A percentile compares a stretch with the other conserved stretches of the same genome.
phyloP scores from a whole-genome alignment of 1,140 invertebrate species.

The Drosophila santomea region DNA sequence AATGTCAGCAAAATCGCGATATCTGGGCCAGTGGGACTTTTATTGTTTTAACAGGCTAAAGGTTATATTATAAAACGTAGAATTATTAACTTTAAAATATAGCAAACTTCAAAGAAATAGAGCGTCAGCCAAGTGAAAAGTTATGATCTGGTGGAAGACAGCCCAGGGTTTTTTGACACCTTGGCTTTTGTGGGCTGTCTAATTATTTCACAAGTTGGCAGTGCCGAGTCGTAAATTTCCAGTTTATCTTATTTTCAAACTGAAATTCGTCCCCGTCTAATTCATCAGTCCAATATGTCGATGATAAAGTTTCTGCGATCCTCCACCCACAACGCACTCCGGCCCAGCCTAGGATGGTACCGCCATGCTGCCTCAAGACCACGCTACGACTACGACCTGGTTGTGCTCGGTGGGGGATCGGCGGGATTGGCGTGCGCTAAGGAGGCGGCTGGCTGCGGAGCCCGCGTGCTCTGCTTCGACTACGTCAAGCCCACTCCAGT shows the following conservation, averaged over 20 bases:
- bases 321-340: background rate
- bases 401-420: slow-evolving; percentile 97
- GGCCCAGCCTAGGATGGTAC: background rate
- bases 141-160: too few relatives aligned
- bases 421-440: slow-evolving; percentile 97
- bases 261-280: background rate
- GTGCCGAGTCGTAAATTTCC: slow-evolving; percentile 9
- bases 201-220: slow-evolving; percentile 29
- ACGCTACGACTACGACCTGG: slow-evolving; percentile 92
- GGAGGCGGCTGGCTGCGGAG: slow-evolving; percentile 93
- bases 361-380: slow-evolving; percentile 51
- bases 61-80: too few relatives aligned
- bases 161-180: background rate
- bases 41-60: too few relatives aligned
- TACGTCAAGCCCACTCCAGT: slow-evolving; percentile 94
- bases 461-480: slow-evolving; percentile 96
- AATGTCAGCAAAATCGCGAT: too few relatives aligned
- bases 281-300: slow-evolving; percentile 32
- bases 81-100: too few relatives aligned
- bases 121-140: too few relatives aligned
- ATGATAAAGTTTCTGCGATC: slow-evolving; percentile 19
- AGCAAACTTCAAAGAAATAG: too few relatives aligned
- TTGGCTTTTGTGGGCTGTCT: too few relatives aligned
- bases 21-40: too few relatives aligned
- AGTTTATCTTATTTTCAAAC: slow-evolving; percentile 2